Evolutionary conservation across 2,113 vertebrate species (phyloP).

Genomic region (Pteruthius melanotis): DNA sequence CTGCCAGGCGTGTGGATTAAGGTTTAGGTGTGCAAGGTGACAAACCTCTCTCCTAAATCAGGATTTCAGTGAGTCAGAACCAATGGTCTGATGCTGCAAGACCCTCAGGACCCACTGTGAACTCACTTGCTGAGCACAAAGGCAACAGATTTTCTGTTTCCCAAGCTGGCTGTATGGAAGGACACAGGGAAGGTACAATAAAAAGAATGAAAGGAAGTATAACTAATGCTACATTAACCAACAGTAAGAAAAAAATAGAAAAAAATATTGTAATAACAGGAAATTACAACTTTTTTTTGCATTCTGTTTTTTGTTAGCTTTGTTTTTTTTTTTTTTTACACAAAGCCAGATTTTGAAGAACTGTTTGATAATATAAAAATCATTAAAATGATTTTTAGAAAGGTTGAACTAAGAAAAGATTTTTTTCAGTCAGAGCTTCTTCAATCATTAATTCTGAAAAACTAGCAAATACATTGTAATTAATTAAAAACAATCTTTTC

Average conservation of each 20-base stretch:
- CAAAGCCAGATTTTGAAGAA: constrained; percentile 68
- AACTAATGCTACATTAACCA: not conserved
- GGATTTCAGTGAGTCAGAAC: not conserved
- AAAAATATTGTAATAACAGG: not conserved
- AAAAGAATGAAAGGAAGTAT: not conserved
- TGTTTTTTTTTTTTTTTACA: not conserved
- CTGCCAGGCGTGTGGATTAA: constrained; percentile 38
- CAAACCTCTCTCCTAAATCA: not conserved
- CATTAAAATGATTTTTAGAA: constrained; percentile 55
- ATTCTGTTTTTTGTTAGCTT: constrained; percentile 36
- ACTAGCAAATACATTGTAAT: not conserved
- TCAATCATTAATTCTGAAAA: not conserved
- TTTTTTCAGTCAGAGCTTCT: constrained; percentile 43
- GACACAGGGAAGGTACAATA: not conserved
- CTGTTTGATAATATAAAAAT: constrained; percentile 59
- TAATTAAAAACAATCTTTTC: not conserved
- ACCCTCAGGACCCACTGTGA: not conserved
- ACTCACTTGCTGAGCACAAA: not conserved
- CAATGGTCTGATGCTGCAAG: not conserved
- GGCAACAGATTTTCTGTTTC: not conserved
- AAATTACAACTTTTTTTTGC: not conserved
- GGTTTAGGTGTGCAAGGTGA: constrained; percentile 23
- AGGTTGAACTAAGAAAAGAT: constrained; percentile 42
- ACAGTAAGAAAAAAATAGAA: not conserved
- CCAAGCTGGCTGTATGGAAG: not conserved